These are phyloP conservation scores for Ochropacha duplaris DNA, from an alignment of 2,888 invertebrate species.

Conservation along the genomic window DNA sequence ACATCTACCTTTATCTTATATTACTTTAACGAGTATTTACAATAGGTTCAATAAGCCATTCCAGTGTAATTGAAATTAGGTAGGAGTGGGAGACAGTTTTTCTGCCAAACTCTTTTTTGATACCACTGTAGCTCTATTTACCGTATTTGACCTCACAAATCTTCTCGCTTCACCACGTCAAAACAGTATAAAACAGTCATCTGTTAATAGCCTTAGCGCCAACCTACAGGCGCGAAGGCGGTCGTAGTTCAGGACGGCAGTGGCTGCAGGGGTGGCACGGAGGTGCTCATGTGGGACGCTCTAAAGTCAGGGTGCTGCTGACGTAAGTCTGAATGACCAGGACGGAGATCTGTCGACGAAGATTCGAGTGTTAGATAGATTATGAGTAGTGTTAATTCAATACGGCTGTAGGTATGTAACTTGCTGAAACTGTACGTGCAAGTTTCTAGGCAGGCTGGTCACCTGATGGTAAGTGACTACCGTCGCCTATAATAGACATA, in stretches of 20 bases:
- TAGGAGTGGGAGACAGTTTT: too few species aligned
- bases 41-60: too few species aligned
- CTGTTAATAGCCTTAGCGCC: conserved; percentile 67
- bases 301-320: conserved; percentile 68
- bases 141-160: not conserved
- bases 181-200: conserved; percentile 8
- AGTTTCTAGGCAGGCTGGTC: too few species aligned
- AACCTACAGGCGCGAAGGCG: conserved; percentile 72
- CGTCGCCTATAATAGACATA: too few species aligned
- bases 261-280: conserved; percentile 67
- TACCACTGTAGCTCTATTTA: too few species aligned
- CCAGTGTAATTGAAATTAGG: too few species aligned
- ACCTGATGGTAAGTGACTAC: too few species aligned
- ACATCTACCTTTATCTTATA: not conserved
- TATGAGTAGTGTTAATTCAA: too few species aligned
- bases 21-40: not conserved
- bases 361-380: not conserved
- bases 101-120: too few species aligned
- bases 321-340: conserved; percentile 62
- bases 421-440: too few species aligned
- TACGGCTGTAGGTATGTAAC: too few species aligned
- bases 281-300: conserved; percentile 51
- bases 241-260: conserved; percentile 74
- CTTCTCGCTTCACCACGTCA: conserved; percentile 14
- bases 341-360: conserved; percentile 58